These are phyloP conservation scores for Apteryx mantelli DNA, from an alignment of 2,113 vertebrate species.

Conservation along the genomic window DNA sequence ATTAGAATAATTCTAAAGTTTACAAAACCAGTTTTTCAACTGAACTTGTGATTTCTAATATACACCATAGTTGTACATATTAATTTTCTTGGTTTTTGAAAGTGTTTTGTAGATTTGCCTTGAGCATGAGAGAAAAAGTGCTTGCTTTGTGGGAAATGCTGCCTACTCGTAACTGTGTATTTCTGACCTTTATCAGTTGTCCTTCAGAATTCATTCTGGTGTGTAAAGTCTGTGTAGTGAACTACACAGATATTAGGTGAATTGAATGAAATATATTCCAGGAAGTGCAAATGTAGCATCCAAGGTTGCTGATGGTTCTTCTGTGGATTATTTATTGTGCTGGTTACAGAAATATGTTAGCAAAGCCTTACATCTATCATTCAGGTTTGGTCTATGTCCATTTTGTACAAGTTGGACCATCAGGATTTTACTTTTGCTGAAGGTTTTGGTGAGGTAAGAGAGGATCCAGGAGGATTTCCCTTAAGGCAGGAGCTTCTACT, in stretches of 20 bases:
- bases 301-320: fast-evolving
- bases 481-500: neutral
- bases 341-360: neutral
- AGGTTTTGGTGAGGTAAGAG: neutral
- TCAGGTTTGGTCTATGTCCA: neutral
- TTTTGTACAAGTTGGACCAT: neutral
- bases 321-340: neutral
- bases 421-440: neutral
- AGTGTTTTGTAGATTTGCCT: neutral
- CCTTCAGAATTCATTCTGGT: neutral
- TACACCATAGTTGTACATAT: neutral
- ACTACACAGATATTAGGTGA: neutral
- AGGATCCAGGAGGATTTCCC: neutral
- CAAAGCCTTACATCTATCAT: neutral
- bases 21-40: neutral
- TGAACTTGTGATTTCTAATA: neutral
- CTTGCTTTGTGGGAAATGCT: neutral
- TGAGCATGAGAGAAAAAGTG: neutral
- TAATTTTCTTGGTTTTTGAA: neutral
- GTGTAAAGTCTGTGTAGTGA: neutral
- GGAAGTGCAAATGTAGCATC: neutral
- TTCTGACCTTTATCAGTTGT: neutral
- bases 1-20: neutral
- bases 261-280: neutral
- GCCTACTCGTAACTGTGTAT: neutral